These are phyloP conservation scores for Sphaeramia orbicularis DNA, from an alignment of 2,797 vertebrate genomes.

Conservation along the genomic window DNA sequence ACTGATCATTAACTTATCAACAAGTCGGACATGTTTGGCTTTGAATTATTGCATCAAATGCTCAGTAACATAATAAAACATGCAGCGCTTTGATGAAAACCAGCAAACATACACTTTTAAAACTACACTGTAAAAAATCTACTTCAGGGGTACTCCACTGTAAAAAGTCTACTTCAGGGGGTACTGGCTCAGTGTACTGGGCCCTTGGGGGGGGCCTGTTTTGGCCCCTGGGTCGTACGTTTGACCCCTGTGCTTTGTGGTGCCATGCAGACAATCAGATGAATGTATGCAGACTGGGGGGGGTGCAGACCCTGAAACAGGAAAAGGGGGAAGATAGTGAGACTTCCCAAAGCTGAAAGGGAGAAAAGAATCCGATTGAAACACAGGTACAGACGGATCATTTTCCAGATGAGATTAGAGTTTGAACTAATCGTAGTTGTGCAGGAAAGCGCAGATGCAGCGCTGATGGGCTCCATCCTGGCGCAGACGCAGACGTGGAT, in stretches of 20 bases:
- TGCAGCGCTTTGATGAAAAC: not conserved
- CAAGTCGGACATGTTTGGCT: constrained; percentile 9
- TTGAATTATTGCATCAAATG: not conserved
- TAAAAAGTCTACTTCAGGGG: no score
- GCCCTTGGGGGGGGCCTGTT: no score
- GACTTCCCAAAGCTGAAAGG: constrained; percentile 6
- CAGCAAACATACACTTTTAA: not conserved
- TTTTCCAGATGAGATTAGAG: constrained; percentile 61
- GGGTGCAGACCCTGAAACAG: constrained; percentile 4
- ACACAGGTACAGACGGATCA: constrained; percentile 44
- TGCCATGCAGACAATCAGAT: no score
- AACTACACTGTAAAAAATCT: no score
- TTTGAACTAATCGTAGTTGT: constrained; percentile 53
- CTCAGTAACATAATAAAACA: not conserved
- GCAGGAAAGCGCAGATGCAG: constrained; percentile 27
- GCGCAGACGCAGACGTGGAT: no score
- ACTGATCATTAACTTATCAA: constrained; percentile 45
- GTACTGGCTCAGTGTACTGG: no score
- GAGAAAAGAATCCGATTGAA: constrained; percentile 32
- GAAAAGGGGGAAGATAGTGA: constrained; percentile 5
- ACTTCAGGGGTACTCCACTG: no score
- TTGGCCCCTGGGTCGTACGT: no score
- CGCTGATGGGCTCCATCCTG: no score
- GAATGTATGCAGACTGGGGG: no score
- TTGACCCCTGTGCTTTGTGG: no score